Evolutionary conservation across 2,797 vertebrate genomes (phyloP).

Genomic region (Crossoptilon crossoptilon): DNA sequence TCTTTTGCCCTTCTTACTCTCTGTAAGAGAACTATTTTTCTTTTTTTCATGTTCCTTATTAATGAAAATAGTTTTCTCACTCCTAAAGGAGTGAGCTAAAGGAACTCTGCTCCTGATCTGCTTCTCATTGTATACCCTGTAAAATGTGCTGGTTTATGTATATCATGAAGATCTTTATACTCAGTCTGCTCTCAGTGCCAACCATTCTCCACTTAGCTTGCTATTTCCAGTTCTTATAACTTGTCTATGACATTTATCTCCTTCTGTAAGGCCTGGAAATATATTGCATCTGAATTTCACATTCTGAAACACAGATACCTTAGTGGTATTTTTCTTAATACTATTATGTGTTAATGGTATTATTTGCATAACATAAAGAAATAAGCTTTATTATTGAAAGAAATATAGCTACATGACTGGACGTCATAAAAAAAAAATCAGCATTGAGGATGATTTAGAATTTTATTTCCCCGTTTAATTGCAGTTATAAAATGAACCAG

Average conservation of each 20-base stretch:
- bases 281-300: neutral
- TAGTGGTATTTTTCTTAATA: neutral
- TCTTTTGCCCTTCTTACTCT: neutral
- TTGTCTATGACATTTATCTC: constrained; percentile 4
- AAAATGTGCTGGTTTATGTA: constrained; percentile 32
- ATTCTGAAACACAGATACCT: neutral
- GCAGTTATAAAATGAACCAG: neutral
- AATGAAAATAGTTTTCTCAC: constrained; percentile 9
- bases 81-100: neutral
- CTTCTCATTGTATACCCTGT: constrained; percentile 42
- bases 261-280: constrained; percentile 11
- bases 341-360: neutral
- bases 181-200: constrained; percentile 19
- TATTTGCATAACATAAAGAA: neutral
- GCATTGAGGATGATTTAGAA: neutral
- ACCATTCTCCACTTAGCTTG: constrained; percentile 19
- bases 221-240: neutral
- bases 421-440: neutral
- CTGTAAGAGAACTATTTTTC: neutral
- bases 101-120: constrained; percentile 44
- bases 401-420: neutral
- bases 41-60: neutral
- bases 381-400: neutral
- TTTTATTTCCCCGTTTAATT: constrained; percentile 43
- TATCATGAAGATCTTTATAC: neutral